Percentiles rank a stretch among this genome's conserved stretches.
phyloP scores from a whole-genome alignment of 2,113 vertebrate genomes.

The Brachionichthys hirsutus region DNA sequence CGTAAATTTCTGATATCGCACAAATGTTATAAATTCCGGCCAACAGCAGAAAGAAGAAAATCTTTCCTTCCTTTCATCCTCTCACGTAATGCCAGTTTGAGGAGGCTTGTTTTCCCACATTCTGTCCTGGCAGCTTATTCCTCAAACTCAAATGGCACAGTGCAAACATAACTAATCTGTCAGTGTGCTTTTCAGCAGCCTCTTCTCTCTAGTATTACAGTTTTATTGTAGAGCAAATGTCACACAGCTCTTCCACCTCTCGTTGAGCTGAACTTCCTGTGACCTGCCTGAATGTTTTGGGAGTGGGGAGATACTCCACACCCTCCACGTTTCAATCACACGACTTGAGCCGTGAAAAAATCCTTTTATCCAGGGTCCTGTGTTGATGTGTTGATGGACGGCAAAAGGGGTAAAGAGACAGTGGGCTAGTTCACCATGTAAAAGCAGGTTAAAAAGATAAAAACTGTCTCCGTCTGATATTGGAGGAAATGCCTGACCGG shows the following conservation, averaged over 20 bases:
- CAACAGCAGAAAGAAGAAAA: neutral
- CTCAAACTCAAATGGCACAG: constrained; percentile 92
- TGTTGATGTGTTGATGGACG: neutral
- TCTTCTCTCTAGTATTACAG: constrained; percentile 84
- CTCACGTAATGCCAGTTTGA: too few species aligned
- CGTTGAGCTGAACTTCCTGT: constrained; percentile 90
- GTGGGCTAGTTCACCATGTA: neutral
- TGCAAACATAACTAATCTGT: constrained; percentile 85
- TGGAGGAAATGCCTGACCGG: constrained; percentile 13
- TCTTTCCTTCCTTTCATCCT: too few species aligned
- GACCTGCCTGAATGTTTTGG: constrained; percentile 88
- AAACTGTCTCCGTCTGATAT: neutral
- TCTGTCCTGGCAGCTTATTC: constrained; percentile 77
- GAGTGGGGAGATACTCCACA: constrained; percentile 55
- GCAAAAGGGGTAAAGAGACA: neutral
- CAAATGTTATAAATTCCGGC: too few species aligned
- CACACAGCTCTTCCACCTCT: constrained; percentile 86
- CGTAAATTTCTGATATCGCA: too few species aligned
- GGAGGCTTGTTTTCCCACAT: constrained; percentile 55
- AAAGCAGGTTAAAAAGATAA: constrained; percentile 10
- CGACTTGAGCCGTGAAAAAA: constrained; percentile 76
- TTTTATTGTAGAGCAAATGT: constrained; percentile 92
- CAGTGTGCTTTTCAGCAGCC: constrained; percentile 88
- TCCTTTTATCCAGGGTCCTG: constrained; percentile 5
- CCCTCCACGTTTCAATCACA: constrained; percentile 84